phyloP scores from a whole-genome alignment of 2,888 invertebrate species.

The Dryobota labecula region DNA sequence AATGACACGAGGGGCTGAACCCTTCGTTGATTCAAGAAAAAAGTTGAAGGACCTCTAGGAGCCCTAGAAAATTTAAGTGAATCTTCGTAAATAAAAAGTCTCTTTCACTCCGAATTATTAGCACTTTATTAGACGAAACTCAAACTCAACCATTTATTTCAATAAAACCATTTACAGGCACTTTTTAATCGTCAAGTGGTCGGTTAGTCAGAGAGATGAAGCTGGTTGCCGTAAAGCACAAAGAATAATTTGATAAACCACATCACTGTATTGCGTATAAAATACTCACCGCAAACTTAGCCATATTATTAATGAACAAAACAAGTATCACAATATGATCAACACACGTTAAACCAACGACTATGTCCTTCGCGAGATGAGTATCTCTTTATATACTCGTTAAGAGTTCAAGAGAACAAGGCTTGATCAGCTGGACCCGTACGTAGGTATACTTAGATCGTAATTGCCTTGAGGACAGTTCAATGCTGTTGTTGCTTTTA shows the following conservation, averaged over 20 bases:
- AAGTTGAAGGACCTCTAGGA: neutral
- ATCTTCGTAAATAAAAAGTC: neutral
- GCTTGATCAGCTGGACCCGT: slow-evolving; percentile 12
- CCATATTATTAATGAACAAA: slow-evolving; percentile 31
- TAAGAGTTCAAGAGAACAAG: slow-evolving; percentile 23
- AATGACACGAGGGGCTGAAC: neutral
- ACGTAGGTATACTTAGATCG: slow-evolving; percentile 9
- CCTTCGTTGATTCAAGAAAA: neutral
- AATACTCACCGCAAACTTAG: slow-evolving; percentile 54
- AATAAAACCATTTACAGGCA: neutral
- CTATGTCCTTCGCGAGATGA: slow-evolving; percentile 38
- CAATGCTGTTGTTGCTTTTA: slow-evolving; percentile 7
- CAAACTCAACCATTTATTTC: neutral
- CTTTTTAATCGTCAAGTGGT: neutral
- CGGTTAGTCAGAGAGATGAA: neutral
- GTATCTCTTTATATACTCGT: slow-evolving; percentile 53
- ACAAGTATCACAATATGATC: slow-evolving; percentile 34
- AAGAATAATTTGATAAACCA: slow-evolving; percentile 8
- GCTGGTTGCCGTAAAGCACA: neutral
- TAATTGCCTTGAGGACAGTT: slow-evolving; percentile 18
- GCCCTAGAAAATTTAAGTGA: neutral
- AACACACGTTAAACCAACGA: slow-evolving; percentile 24
- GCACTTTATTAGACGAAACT: neutral
- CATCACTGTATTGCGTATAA: slow-evolving; percentile 14
- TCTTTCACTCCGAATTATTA: neutral